Percentiles rank a stretch among this genome's conserved stretches.
These are phyloP conservation scores for Acanthosepion pharaonis DNA, from an alignment of 2,888 invertebrate genomes.

Conservation along the genomic window DNA sequence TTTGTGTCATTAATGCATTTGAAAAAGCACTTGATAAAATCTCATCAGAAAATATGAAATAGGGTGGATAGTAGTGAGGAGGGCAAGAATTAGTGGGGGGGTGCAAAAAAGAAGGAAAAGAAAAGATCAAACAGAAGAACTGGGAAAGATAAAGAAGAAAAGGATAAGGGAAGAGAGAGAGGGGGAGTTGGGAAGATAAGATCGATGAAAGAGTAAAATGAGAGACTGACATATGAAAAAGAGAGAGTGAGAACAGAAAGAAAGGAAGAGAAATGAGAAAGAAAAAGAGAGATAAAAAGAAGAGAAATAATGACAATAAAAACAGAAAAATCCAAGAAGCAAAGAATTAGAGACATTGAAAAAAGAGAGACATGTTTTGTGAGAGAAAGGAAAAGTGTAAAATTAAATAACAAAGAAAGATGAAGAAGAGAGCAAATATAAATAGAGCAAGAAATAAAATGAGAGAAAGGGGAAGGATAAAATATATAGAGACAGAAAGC, in stretches of 20 bases:
- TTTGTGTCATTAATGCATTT: neutral
- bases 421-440: neutral
- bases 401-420: neutral
- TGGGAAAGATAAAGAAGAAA: neutral
- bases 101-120: no score
- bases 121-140: neutral
- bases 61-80: neutral
- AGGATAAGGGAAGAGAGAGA: neutral
- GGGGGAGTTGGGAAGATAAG: neutral
- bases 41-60: neutral
- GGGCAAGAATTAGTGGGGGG: neutral
- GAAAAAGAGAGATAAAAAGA: neutral
- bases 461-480: no score
- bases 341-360: neutral
- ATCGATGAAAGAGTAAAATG: neutral
- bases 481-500: no score
- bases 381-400: neutral
- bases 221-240: neutral
- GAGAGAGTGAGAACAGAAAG: neutral
- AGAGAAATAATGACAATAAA: neutral
- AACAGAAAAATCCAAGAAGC: neutral
- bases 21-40: neutral
- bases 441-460: no score
- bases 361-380: neutral
- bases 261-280: neutral